These are phyloP conservation scores for Atta texana DNA, from an alignment of 1,140 invertebrate species.

Conservation along the genomic window DNA sequence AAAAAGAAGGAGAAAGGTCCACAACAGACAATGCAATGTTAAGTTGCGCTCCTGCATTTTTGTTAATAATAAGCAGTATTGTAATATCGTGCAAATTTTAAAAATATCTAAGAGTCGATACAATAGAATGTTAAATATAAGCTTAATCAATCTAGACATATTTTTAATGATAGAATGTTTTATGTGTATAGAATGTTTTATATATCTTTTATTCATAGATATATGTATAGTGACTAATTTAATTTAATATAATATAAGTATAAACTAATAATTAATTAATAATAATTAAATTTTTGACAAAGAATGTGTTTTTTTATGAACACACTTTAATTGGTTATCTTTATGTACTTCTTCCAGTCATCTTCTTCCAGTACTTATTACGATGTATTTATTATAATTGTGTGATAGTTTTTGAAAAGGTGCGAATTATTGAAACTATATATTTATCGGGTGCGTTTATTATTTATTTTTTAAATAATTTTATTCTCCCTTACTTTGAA, in stretches of 20 bases:
- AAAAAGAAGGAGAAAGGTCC: neutral
- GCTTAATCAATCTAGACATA: neutral
- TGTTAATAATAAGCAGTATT: conserved; percentile 24
- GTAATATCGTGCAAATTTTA: conserved; percentile 5
- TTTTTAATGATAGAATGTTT: neutral
- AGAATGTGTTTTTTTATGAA: neutral
- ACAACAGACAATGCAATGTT: neutral
- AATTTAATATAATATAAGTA: neutral
- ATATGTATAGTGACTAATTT: neutral
- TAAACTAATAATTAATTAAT: neutral
- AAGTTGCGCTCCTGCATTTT: neutral
- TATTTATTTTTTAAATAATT: neutral
- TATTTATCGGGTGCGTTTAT: neutral
- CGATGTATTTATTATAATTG: neutral
- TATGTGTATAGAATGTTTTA: neutral
- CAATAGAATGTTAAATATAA: conserved; percentile 8
- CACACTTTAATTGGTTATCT: neutral
- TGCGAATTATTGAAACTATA: neutral
- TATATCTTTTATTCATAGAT: neutral
- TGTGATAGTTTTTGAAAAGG: neutral
- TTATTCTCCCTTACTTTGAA: neutral
- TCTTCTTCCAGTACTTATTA: neutral
- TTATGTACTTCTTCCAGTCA: neutral
- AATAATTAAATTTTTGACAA: neutral
- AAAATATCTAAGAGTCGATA: conserved; percentile 13